These are phyloP conservation scores for Babyrousa celebensis DNA, from an alignment of 2,797 vertebrate species.

Conservation along the genomic window DNA sequence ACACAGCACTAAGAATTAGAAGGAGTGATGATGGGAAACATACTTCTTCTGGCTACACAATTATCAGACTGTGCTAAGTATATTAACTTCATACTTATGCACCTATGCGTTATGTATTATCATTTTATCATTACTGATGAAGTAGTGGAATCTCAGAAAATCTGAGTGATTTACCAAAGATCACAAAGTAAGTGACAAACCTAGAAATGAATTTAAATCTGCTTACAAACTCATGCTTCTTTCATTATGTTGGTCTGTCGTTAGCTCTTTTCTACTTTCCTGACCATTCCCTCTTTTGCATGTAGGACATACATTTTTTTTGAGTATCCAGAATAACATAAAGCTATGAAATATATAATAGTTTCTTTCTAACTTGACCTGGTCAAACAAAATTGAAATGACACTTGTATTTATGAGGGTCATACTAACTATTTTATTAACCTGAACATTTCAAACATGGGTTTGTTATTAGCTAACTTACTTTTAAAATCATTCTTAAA, in stretches of 20 bases:
- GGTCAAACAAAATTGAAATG: neutral
- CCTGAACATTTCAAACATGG: neutral
- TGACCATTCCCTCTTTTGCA: neutral
- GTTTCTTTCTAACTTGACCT: neutral
- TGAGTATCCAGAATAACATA: neutral
- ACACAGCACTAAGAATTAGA: neutral
- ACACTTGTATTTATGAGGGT: neutral
- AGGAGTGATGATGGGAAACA: rapidly evolving
- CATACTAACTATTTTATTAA: neutral
- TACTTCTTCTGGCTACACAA: neutral
- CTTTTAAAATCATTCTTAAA: neutral
- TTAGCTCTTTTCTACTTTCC: neutral
- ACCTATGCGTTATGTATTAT: neutral
- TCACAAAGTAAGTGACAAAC: neutral
- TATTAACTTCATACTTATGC: neutral
- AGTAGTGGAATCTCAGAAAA: neutral
- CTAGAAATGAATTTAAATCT: neutral
- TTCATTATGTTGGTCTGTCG: neutral
- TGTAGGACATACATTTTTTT: neutral
- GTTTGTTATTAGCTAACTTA: neutral
- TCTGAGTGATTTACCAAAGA: neutral
- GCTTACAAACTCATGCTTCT: neutral
- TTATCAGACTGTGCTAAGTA: neutral
- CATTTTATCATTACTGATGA: neutral
- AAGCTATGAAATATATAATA: neutral